A percentile compares a stretch with the other conserved stretches of the same genome.
Evolutionary conservation across 2,113 vertebrate species (phyloP).

Genomic region (Eonycteris spelaea): DNA sequence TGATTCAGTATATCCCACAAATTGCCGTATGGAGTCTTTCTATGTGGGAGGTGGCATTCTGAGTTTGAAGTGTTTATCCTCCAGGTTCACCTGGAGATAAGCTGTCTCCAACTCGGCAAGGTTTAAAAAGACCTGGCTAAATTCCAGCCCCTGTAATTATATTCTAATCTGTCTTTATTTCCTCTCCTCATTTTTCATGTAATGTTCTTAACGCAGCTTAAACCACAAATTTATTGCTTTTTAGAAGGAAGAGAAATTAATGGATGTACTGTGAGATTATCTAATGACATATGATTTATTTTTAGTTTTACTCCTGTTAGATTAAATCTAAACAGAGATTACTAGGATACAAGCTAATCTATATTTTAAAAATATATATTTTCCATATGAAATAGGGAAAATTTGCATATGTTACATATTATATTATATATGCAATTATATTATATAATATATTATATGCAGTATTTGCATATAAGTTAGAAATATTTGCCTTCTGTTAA

Average conservation of each 20-base stretch:
- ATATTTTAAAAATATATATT: background rate
- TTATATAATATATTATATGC: background rate
- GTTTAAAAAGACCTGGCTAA: background rate
- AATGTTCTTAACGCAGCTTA: conserved; percentile 24
- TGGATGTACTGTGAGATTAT: background rate
- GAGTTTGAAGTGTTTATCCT: background rate
- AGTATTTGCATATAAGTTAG: background rate
- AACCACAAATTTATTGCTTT: conserved; percentile 41
- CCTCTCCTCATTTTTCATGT: conserved; percentile 46
- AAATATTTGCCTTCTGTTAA: background rate
- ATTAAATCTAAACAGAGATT: conserved; percentile 15
- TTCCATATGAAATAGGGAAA: background rate
- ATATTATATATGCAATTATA: background rate
- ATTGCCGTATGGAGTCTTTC: background rate
- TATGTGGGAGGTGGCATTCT: background rate
- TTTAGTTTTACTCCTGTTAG: conserved; percentile 12
- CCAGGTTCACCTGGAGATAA: background rate
- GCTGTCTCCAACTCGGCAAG: background rate
- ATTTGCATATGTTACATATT: background rate
- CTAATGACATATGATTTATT: background rate
- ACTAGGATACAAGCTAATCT: background rate
- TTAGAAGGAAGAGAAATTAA: conserved; percentile 52
- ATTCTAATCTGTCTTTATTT: conserved; percentile 59
- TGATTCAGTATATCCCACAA: background rate
- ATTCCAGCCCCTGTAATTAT: background rate